Evolutionary conservation across 2,888 invertebrate genomes (phyloP), one percentile per base, ranked within the genome.

Genomic region (Lepidonotus clava): DNA sequence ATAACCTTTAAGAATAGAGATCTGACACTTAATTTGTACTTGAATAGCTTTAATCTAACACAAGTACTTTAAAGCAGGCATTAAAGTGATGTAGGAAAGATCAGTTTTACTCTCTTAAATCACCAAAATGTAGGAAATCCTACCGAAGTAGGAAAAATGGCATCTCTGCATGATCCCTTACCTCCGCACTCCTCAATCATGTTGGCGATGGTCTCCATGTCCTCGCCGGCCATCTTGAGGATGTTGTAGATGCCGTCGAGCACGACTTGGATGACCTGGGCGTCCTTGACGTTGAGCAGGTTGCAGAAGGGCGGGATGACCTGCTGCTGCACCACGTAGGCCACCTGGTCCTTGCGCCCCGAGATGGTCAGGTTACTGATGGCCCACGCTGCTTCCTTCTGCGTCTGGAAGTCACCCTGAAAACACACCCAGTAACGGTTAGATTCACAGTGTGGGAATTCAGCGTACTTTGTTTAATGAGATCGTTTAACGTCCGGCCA

Each of bases 361-460:
- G 98, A 98, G 93, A 99, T 98, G 91, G 99, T 99, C 91, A 99
- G 96, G 95, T 99, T 99, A 94, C 98, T 98, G 88, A 99, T 98
- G 11, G 99, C 99, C 99, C 99, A 99, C 0, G 99, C 99, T 0
- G 99, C 99, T 95, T 99, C 99, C 94, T 99, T 99, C 95, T 99
- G 98, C n/a, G 99, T 99, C 95, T 98, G 98, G 95, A 99, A 99
- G 95, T 99, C 99, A 87, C 96, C 96, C 95, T 96, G 90, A 34
- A 21, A 91, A 91, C 77, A 83, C n/a, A n/a, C n/a, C n/a, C n/a
- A n/a, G n/a, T n/a, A n/a, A n/a, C n/a, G n/a, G n/a, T n/a, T n/a
- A n/a, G n/a, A n/a, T n/a, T n/a, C n/a, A n/a, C n/a, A n/a, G n/a
- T n/a, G n/a, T n/a, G n/a, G n/a, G n/a, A n/a, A n/a, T n/a, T n/a